Evolutionary conservation across 2,888 invertebrate species (phyloP).

Genomic region (Conomelus anceps): DNA sequence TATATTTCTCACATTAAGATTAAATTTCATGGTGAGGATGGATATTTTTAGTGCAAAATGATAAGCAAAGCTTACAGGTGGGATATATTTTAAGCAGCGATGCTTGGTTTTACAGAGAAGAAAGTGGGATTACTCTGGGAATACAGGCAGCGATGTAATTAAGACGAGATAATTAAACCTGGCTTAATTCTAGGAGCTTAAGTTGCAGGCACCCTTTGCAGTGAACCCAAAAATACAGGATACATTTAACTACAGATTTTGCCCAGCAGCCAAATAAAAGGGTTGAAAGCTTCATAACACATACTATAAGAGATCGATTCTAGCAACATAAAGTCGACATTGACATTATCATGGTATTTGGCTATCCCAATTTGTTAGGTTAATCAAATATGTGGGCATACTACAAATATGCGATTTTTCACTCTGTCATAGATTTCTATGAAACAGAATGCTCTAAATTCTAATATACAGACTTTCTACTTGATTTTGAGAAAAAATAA

Average conservation of each 20-base stretch:
- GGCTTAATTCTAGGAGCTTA: not conserved
- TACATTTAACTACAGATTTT: not conserved
- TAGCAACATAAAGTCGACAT: too few species aligned
- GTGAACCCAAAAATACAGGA: not conserved
- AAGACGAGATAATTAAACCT: not conserved
- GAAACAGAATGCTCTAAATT: too few species aligned
- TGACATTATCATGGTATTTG: too few species aligned
- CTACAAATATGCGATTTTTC: too few species aligned
- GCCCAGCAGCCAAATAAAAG: not conserved
- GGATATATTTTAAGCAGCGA: not conserved
- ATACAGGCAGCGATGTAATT: not conserved
- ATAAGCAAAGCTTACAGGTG: not conserved
- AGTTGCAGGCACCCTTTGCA: not conserved
- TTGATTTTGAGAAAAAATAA: too few species aligned
- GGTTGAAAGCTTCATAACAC: not conserved
- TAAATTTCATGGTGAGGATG: not conserved
- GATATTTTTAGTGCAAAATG: not conserved
- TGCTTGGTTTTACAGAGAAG: not conserved
- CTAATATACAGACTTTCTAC: too few species aligned
- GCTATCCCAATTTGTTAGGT: too few species aligned
- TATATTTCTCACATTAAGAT: not conserved
- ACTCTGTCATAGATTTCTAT: too few species aligned
- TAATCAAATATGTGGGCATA: too few species aligned
- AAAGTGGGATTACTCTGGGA: not conserved
- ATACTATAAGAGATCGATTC: too few species aligned